Base-by-base conservation (phyloP, 2,888 invertebrate species). In the Troilus luridus region DNA sequence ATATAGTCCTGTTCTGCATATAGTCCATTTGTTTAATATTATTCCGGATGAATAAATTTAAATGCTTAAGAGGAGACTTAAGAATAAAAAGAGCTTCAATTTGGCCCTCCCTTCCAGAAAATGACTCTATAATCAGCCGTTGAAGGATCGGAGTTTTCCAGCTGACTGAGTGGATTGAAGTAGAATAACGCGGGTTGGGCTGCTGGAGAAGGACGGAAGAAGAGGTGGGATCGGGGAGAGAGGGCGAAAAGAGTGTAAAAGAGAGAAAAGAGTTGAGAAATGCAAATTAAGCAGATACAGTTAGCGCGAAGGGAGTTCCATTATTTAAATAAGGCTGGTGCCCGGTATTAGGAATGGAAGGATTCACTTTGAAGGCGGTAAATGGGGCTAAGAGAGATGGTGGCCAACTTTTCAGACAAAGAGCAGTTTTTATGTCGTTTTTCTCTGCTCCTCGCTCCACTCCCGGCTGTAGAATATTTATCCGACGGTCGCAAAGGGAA, bases 371-470 rank as follows among this genome's bases (percentile, higher is more conserved):
- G 90, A 90, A 72, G 67, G 67, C 67, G 90, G 90, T 90, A 90
- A 90, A 64, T 89, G 89, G 90, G 90, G 90, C 90, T 90, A 90
- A 90, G 90, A 64, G 90, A 72, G 72, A 54, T 72, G 72, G 72
- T 90, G 67, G 90, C 90, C 90, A 90, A 90, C 90, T 90, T 90
- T 90, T 90, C 90, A 90, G 90, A 90, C 90, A 90, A 90, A 90
- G 90, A 90, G 90, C 90, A 90, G 72, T 90, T 90, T 90, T 90
- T 90, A 90, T 90, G 90, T 90, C 90, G 90, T 90, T 90, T 90
- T 85, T 85, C 56, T n/a, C 56, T 56, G 56, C 72, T 59, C 58
- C 89, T 54, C 85, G n/a, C 56, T 85, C 85, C 85, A 56, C 85
- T 85, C 56, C 56, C 85, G n/a, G 72, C 58, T 17, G 27, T 77